phyloP scores from a whole-genome alignment of 2,113 vertebrate species.

The Nicator chloris region DNA sequence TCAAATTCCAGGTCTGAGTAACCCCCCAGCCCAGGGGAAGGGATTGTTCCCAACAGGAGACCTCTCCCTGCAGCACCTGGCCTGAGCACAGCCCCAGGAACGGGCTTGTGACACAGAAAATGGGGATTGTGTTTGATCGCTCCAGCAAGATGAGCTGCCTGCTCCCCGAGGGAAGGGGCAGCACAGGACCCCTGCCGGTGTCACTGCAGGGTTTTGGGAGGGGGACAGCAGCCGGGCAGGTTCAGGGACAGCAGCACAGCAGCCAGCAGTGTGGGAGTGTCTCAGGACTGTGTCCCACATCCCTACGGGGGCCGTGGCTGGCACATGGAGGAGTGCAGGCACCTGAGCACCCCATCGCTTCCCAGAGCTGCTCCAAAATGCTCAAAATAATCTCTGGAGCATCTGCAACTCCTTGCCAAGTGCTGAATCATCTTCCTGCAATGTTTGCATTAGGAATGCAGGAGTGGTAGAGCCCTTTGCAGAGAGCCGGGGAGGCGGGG shows the following conservation, averaged over 20 bases:
- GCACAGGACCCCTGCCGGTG: rapidly evolving
- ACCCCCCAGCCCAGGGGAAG: not conserved
- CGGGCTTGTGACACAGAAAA: not conserved
- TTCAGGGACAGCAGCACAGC: not conserved
- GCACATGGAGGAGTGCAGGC: not conserved
- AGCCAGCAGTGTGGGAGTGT: rapidly evolving
- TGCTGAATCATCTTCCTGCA: slow-evolving; percentile 36
- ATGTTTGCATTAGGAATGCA: not conserved
- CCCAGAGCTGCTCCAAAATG: not conserved
- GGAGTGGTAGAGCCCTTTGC: not conserved
- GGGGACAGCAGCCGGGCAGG: not conserved
- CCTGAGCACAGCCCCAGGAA: not conserved
- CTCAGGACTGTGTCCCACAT: rapidly evolving
- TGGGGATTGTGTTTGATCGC: not conserved
- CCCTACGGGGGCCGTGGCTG: rapidly evolving
- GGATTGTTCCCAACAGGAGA: not conserved
- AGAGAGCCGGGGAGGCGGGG: not conserved
- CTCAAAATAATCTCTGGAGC: not conserved
- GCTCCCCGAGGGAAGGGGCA: not conserved
- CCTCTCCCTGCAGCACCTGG: not conserved
- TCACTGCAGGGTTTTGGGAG: not conserved
- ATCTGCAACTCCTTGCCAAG: not conserved
- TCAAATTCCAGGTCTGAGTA: not conserved
- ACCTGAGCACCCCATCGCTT: rapidly evolving
- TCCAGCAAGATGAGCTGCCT: not conserved